These are phyloP conservation scores for Albula goreensis DNA, from an alignment of 2,113 vertebrate species.

Conservation along the genomic window DNA sequence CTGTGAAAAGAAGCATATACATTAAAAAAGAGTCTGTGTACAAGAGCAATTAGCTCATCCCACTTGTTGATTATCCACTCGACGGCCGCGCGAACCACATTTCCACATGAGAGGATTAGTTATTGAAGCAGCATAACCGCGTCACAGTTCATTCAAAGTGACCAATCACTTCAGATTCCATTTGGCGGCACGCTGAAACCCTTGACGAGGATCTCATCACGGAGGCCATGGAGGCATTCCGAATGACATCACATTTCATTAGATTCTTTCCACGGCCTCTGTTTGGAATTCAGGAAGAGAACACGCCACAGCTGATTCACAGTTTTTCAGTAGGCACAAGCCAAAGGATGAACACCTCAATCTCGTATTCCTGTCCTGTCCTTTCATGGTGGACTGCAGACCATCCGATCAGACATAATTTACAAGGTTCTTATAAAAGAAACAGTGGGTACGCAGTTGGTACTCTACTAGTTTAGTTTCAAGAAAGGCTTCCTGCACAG, in stretches of 20 bases:
- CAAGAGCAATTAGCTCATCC: slow-evolving; percentile 5
- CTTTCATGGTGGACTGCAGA: background rate
- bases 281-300: slow-evolving; percentile 39
- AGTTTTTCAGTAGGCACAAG: slow-evolving; percentile 28
- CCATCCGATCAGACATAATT: background rate
- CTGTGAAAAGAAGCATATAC: background rate
- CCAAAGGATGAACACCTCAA: slow-evolving; percentile 29
- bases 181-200: slow-evolving; percentile 41
- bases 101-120: background rate
- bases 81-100: background rate
- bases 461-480: background rate
- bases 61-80: background rate
- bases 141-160: background rate
- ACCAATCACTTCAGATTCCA: slow-evolving; percentile 35
- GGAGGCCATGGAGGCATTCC: slow-evolving; percentile 35
- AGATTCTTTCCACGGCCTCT: slow-evolving; percentile 38
- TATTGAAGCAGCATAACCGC: background rate
- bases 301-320: slow-evolving; percentile 30
- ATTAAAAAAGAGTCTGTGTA: background rate
- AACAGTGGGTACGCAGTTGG: background rate
- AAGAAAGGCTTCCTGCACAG: background rate
- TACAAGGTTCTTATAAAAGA: background rate
- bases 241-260: slow-evolving; percentile 43
- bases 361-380: background rate
- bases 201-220: slow-evolving; percentile 32